phyloP scores from a whole-genome alignment of 2,888 invertebrate genomes.

The Cephonodes hylas region DNA sequence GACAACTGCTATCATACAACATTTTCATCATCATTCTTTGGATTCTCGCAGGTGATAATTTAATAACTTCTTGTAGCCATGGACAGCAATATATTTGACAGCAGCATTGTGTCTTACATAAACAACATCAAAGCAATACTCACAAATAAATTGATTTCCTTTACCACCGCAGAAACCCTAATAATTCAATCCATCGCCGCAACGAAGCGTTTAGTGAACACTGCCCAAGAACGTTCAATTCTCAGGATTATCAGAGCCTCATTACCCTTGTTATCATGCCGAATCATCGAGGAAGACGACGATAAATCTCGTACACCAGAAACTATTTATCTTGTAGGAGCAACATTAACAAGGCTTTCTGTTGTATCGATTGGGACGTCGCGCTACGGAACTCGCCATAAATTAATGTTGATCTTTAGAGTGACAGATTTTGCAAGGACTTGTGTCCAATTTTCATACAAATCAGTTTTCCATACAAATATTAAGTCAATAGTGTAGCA shows the following conservation, averaged over 20 bases:
- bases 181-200: neutral
- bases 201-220: neutral
- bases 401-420: neutral
- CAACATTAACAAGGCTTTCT: constrained; percentile 18
- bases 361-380: constrained; percentile 14
- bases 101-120: neutral
- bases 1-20: no score
- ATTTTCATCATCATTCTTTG: no score
- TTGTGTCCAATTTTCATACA: no score
- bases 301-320: constrained; percentile 50
- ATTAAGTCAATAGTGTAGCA: no score
- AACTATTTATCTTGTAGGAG: constrained; percentile 18
- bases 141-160: neutral
- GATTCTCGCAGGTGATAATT: no score
- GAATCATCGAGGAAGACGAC: constrained; percentile 54
- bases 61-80: no score
- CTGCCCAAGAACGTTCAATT: neutral
- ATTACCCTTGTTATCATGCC: constrained; percentile 41
- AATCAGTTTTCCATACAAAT: no score
- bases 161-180: neutral
- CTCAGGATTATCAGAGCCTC: neutral
- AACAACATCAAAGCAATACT: neutral
- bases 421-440: neutral
- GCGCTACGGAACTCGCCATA: neutral
- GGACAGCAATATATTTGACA: neutral